Evolutionary conservation across 2,113 vertebrate genomes (phyloP).

Genomic region (Catagonus wagneri): DNA sequence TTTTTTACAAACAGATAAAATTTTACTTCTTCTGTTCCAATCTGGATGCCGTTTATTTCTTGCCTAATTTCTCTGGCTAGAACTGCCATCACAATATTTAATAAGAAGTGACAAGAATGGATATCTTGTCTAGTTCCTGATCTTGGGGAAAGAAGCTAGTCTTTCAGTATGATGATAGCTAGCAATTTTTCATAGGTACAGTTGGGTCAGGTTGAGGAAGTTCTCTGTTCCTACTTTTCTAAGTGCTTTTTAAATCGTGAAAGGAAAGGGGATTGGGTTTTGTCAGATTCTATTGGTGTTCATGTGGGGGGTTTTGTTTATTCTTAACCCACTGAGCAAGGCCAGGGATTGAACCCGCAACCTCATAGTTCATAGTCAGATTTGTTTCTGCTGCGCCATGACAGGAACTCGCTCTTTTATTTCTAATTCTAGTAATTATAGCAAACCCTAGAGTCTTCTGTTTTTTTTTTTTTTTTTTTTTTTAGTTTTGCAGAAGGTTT

Average conservation of each 20-base stretch:
- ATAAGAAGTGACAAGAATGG: background rate
- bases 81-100: background rate
- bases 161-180: background rate
- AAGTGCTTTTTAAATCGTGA: background rate
- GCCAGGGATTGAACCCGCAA: too few species aligned
- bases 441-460: background rate
- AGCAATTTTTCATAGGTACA: background rate
- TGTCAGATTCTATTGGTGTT: background rate
- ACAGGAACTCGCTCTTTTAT: background rate
- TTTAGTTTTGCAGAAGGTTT: background rate
- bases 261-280: background rate
- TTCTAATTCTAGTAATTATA: background rate
- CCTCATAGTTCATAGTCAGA: too few species aligned
- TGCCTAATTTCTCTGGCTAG: background rate
- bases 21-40: background rate
- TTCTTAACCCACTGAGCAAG: too few species aligned
- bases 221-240: background rate
- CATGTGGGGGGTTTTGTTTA: background rate
- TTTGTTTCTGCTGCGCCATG: too few species aligned
- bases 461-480: too few species aligned
- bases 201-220: background rate
- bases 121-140: background rate
- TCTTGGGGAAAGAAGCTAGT: background rate
- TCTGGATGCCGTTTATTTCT: background rate
- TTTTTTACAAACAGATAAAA: background rate